These are phyloP conservation scores for Ichneumon xanthorius DNA, from an alignment of 2,888 invertebrate species.

Conservation along the genomic window DNA sequence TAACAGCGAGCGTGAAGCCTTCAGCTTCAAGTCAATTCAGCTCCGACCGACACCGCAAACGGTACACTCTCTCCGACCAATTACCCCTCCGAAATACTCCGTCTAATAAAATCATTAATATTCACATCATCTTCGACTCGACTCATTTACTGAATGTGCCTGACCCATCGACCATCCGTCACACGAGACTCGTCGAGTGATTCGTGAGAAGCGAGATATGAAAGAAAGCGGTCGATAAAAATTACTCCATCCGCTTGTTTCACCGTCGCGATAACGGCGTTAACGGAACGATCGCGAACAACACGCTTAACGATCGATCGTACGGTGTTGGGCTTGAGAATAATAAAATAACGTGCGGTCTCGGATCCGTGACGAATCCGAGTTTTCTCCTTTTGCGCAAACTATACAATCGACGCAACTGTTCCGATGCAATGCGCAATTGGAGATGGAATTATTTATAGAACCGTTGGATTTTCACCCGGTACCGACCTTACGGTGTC, in stretches of 20 bases:
- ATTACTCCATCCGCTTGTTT: constrained; percentile 21
- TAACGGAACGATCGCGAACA: constrained; percentile 5
- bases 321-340: neutral
- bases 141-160: too few relatives aligned
- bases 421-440: neutral
- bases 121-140: too few relatives aligned
- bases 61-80: too few relatives aligned
- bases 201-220: constrained; percentile 5
- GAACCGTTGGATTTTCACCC: constrained; percentile 46
- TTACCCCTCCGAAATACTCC: too few relatives aligned
- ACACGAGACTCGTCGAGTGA: neutral
- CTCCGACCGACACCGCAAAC: too few relatives aligned
- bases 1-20: too few relatives aligned
- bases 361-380: constrained; percentile 27
- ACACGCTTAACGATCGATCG: constrained; percentile 20
- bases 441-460: constrained; percentile 7
- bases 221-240: constrained; percentile 21
- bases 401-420: neutral
- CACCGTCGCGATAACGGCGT: constrained; percentile 15
- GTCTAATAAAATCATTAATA: too few relatives aligned
- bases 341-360: constrained; percentile 6
- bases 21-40: too few relatives aligned
- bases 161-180: too few relatives aligned
- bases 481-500: constrained; percentile 89
- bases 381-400: constrained; percentile 54